Evolutionary conservation across 2,888 invertebrate species (phyloP).

Genomic region (Netelia inedita): DNA sequence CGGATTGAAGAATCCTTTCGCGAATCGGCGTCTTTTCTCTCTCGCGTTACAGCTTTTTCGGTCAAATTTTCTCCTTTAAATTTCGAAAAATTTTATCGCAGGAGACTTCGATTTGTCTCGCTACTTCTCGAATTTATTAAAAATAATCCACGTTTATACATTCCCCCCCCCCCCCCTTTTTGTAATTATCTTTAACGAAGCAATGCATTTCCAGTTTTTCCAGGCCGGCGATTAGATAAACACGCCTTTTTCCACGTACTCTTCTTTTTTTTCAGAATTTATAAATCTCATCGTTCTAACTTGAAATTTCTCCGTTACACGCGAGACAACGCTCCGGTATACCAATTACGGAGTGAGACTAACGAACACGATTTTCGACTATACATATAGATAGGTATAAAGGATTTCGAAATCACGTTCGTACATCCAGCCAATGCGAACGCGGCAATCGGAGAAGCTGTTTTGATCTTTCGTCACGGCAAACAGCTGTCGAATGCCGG

Average conservation of each 20-base stretch:
- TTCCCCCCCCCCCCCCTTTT: no score
- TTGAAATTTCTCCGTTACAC: slow-evolving; percentile 5
- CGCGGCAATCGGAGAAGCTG: neutral
- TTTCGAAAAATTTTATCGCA: no score
- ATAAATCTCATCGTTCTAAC: neutral
- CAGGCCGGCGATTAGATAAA: no score
- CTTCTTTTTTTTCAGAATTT: neutral
- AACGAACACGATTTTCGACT: slow-evolving; percentile 37
- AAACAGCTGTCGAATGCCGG: slow-evolving; percentile 39
- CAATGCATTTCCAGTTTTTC: no score
- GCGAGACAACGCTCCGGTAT: neutral
- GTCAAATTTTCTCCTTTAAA: neutral
- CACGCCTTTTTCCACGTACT: neutral
- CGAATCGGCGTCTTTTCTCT: neutral
- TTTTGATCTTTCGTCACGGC: slow-evolving; percentile 24
- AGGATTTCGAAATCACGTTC: neutral
- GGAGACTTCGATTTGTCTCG: no score
- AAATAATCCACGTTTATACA: no score
- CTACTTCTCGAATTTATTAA: no score
- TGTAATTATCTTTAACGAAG: no score
- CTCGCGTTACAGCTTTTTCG: slow-evolving; percentile 8
- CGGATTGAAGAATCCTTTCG: neutral
- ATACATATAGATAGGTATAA: neutral
- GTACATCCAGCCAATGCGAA: neutral
- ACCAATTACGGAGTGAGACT: neutral